Percentiles rank a stretch among this genome's conserved stretches.
Conservation (phyloP, 2,113 vertebrate species). For the Pseudopipra pipra region DNA sequence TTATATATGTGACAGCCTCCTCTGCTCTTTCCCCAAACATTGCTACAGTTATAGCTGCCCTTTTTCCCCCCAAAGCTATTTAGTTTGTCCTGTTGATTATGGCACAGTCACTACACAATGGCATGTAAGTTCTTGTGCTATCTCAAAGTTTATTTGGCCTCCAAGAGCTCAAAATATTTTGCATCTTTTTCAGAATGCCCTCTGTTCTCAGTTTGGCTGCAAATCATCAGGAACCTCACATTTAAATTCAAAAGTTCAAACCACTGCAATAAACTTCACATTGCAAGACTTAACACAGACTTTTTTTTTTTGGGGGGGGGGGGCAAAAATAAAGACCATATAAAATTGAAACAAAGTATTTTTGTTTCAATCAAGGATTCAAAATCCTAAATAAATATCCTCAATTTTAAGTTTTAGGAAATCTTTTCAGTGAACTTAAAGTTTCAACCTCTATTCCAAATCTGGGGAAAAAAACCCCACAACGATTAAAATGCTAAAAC, state of each 20-base stretch:
- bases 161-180: not conserved
- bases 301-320: not conserved
- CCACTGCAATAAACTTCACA: not conserved
- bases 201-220: not conserved
- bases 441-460: not conserved
- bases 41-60: not conserved
- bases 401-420: not conserved
- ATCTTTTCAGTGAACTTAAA: not conserved
- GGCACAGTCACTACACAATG: not conserved
- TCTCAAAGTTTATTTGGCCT: not conserved
- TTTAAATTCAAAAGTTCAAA: not conserved
- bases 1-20: not conserved
- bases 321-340: not conserved
- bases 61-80: not conserved
- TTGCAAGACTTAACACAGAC: not conserved
- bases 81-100: not conserved
- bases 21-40: not conserved
- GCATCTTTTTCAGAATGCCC: not conserved
- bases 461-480: accelerated
- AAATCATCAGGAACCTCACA: not conserved
- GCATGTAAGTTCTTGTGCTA: not conserved
- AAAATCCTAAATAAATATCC: not conserved
- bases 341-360: not conserved
- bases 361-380: not conserved
- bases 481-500: not conserved